Percentiles rank a stretch among this genome's conserved stretches.
Conservation (phyloP, 2,888 invertebrate genomes). For the Falcaria lacertinaria region DNA sequence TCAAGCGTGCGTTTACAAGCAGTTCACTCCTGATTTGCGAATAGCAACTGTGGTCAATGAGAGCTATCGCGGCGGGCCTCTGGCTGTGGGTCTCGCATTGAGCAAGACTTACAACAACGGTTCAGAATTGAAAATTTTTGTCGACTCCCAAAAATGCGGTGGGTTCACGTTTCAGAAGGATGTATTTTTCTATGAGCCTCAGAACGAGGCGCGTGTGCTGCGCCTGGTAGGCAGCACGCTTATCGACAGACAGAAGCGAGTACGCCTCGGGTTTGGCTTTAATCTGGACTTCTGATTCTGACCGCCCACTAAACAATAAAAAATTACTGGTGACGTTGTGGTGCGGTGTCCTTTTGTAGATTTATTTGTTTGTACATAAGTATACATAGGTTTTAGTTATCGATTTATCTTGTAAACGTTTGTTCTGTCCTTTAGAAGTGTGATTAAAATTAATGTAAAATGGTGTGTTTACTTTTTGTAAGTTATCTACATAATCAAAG, state of each 20-base stretch:
- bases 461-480: constrained; percentile 7
- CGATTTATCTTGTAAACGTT: constrained; percentile 54
- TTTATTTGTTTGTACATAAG: constrained; percentile 74
- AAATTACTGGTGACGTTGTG: constrained; percentile 21
- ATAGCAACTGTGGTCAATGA: constrained; percentile 62
- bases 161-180: constrained; percentile 68
- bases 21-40: constrained; percentile 53
- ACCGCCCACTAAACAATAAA: constrained; percentile 7
- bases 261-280: constrained; percentile 65
- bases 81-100: constrained; percentile 55
- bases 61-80: constrained; percentile 34
- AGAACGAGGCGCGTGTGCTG: constrained; percentile 53
- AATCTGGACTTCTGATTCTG: constrained; percentile 59
- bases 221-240: constrained; percentile 57
- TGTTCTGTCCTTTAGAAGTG: constrained; percentile 48
- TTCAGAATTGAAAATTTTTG: constrained; percentile 63
- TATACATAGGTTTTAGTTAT: constrained; percentile 77
- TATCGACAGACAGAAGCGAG: constrained; percentile 58
- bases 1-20: constrained; percentile 61
- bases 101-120: constrained; percentile 57
- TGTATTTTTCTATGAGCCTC: constrained; percentile 52
- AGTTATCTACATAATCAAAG: neutral
- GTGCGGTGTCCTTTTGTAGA: constrained; percentile 44
- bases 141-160: constrained; percentile 65
- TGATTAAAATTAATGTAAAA: constrained; percentile 44